Conservation (phyloP, 2,888 invertebrate genomes). For the Sericinus montela region DNA sequence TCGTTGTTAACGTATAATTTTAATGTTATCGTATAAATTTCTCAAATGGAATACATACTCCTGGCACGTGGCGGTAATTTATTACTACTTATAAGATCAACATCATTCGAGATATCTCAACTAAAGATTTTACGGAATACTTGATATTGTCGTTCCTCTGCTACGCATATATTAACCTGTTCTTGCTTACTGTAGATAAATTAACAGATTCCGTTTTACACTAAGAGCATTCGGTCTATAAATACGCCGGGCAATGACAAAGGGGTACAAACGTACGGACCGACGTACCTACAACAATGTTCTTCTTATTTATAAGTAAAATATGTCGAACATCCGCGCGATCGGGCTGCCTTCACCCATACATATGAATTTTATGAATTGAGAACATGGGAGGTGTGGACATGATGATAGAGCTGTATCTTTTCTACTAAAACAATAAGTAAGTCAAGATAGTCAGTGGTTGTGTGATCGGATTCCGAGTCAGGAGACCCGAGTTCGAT, state of each 20-base stretch:
- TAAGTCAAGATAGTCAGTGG: too few species aligned
- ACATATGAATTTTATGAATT: conserved; percentile 75
- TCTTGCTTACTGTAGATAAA: conserved; percentile 29
- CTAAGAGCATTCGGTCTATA: conserved; percentile 32
- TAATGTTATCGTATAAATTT: too few species aligned
- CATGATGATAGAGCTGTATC: conserved; percentile 24
- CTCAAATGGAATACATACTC: too few species aligned
- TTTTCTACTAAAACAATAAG: background rate
- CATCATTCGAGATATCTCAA: too few species aligned
- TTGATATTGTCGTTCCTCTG: too few species aligned
- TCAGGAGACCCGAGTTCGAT: too few species aligned
- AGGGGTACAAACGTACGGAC: conserved; percentile 32
- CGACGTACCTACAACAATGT: conserved; percentile 48
- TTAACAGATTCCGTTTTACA: conserved; percentile 38
- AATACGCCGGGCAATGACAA: conserved; percentile 44
- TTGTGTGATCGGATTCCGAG: too few species aligned
- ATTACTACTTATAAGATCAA: too few species aligned
- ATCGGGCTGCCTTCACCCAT: conserved; percentile 61
- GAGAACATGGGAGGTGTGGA: conserved; percentile 38
- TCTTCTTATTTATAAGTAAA: conserved; percentile 61
- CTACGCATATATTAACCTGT: background rate
- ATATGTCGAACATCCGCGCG: conserved; percentile 57
- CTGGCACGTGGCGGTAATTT: too few species aligned
- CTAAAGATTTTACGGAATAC: too few species aligned
- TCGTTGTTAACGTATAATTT: too few species aligned